These are phyloP conservation scores for Pseudomyrmex concolor DNA, from an alignment of 1,140 invertebrate genomes.

Conservation along the genomic window DNA sequence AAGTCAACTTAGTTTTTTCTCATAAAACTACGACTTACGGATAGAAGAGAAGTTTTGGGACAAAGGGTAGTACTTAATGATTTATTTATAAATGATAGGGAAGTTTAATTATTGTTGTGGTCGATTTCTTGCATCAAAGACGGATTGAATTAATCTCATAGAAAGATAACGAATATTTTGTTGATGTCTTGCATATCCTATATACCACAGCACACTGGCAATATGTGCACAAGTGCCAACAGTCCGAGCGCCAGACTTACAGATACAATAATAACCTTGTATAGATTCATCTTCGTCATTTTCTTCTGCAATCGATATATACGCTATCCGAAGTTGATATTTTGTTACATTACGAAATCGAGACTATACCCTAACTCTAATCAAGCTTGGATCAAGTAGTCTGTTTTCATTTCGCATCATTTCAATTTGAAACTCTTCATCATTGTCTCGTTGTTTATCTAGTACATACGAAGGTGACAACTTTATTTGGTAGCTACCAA, in stretches of 20 bases:
- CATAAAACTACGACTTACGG: too few relatives aligned
- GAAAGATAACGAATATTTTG: background rate
- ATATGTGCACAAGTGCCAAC: background rate
- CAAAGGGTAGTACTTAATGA: too few relatives aligned
- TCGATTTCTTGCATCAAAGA: background rate
- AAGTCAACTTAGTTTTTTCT: too few relatives aligned
- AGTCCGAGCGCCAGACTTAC: background rate
- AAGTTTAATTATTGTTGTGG: background rate
- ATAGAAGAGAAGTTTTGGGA: too few relatives aligned
- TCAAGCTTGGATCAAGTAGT: background rate
- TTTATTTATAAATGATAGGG: too few relatives aligned
- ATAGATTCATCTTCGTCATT: background rate
- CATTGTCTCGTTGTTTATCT: background rate
- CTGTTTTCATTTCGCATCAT: background rate
- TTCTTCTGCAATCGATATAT: background rate
- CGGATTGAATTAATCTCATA: background rate
- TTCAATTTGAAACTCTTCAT: constrained; percentile 3
- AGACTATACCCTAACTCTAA: constrained; percentile 7
- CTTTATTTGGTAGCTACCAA: constrained; percentile 2
- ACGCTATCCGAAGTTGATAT: background rate
- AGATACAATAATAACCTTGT: background rate
- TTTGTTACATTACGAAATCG: constrained; percentile 1
- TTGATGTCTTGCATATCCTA: constrained; percentile 5
- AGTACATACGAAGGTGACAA: background rate
- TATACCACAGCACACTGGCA: background rate